Evolutionary conservation across 2,113 vertebrate genomes (phyloP), one percentile per base, ranked within the genome.

Genomic region (Embiotoca jacksoni): DNA sequence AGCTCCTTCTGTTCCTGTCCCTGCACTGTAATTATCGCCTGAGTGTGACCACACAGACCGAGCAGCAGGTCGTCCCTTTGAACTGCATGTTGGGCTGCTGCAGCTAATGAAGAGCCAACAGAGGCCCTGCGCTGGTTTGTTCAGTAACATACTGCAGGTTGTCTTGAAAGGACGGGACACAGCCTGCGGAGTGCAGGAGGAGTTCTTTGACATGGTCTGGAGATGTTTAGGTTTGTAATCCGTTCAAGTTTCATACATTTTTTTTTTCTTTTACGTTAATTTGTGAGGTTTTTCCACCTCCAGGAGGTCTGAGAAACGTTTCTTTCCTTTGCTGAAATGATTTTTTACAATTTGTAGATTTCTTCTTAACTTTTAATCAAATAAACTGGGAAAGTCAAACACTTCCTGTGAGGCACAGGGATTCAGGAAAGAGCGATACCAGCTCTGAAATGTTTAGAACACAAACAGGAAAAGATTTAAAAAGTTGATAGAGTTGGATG

Each of bases 11-110:
- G 66, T 23, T 78, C 55, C 64, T 55, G 46, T 9, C 58, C 13
- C 47, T 3, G 44, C 6, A 39, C 73, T 75, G 71, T 80, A 90
- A 84, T 91, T 50, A 86, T 80, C 89, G 13, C 66, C 66, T 59
- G 30, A 3, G 72, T 85, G 85, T 83, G 58, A 39, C 30, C 54
- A 67, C 74, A 33, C 70, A 50, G 62, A n/a, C 39, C 6, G 75
- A 76, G 61, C 49, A 54, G 65, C 58, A 55, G 72, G 9, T 15
- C 49, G 13, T 63, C 53, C 14, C 81, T 91, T 87, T 90, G 86
- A 91, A 87, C 80, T 70, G 61, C 59, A 50, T 41, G 39, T 56
- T 47, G 39, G 36, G 33, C 69, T 46, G 58, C 23, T 23, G 41
- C 50, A 16, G 36, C 35, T 64, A 13, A 55, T 62, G 74, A 84